Percentiles rank a stretch among this genome's conserved stretches.
phyloP scores from a whole-genome alignment of 2,113 vertebrate species.

The Nibea albiflora region DNA sequence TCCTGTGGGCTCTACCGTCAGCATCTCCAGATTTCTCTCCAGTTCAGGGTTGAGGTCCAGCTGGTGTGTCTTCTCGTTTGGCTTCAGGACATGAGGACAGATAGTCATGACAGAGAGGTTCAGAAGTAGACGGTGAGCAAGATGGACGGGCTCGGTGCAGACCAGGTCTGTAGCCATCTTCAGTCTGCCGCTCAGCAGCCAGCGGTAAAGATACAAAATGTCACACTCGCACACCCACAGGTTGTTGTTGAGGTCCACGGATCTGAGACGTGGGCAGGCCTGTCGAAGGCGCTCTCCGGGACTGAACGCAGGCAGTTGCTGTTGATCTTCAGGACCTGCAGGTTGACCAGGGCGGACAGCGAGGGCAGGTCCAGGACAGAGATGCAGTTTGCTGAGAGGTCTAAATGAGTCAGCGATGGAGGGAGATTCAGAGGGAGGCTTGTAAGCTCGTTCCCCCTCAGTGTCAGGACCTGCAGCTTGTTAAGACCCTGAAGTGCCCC shows the following conservation, averaged over 20 bases:
- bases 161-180: constrained; percentile 79
- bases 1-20: not conserved
- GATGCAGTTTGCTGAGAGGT: constrained; percentile 84
- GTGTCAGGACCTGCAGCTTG: constrained; percentile 75
- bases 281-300: constrained; percentile 80
- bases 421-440: constrained; percentile 79
- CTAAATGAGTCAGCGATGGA: constrained; percentile 78
- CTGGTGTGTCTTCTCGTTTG: constrained; percentile 48
- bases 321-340: constrained; percentile 84
- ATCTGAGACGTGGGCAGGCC: constrained; percentile 72
- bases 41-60: not conserved
- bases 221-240: constrained; percentile 85
- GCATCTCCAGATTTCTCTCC: not conserved
- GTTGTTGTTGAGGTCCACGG: constrained; percentile 80
- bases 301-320: constrained; percentile 83
- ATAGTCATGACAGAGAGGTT: constrained; percentile 79
- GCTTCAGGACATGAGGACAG: constrained; percentile 77
- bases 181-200: constrained; percentile 77
- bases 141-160: constrained; percentile 79
- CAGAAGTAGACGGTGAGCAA: constrained; percentile 78
- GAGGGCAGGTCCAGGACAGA: constrained; percentile 76
- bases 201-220: constrained; percentile 83
- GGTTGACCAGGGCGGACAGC: constrained; percentile 76
- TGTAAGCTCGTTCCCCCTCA: constrained; percentile 82
- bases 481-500: constrained; percentile 76